Evolutionary conservation across 2,797 vertebrate species (phyloP).

Genomic region (Halcyon chelicuti): DNA sequence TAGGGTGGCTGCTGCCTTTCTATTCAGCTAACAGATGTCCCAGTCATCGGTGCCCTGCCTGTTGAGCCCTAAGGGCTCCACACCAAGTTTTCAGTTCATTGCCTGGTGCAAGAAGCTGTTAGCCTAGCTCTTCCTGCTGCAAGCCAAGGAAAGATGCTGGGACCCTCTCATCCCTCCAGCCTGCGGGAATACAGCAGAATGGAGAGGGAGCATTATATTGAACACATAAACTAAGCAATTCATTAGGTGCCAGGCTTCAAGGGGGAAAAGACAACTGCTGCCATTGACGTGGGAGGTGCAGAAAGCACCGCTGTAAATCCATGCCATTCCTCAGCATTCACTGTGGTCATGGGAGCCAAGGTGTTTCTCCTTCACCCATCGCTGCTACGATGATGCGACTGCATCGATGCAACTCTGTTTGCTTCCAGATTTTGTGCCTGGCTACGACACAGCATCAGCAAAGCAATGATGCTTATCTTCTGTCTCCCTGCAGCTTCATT

Average conservation of each 20-base stretch:
- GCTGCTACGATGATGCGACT: neutral
- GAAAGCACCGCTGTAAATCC: neutral
- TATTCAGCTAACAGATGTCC: neutral
- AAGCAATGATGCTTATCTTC: neutral
- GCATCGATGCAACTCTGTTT: neutral
- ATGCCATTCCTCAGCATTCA: neutral
- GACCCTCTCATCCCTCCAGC: neutral
- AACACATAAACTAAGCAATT: neutral
- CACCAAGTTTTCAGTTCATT: neutral
- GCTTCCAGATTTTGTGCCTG: neutral
- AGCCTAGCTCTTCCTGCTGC: neutral
- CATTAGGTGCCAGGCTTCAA: neutral
- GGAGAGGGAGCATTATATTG: neutral
- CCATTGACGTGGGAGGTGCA: neutral
- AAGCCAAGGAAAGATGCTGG: neutral
- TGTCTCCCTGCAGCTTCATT: conserved; percentile 10
- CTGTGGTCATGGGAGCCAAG: neutral
- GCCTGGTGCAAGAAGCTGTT: neutral
- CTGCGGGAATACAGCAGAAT: neutral
- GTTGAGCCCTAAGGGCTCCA: neutral
- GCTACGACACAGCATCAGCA: neutral
- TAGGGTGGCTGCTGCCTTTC: neutral
- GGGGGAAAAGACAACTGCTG: neutral
- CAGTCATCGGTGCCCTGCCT: neutral
- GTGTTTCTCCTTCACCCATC: neutral